These are phyloP conservation scores for Drosophila conformis DNA, from an alignment of 2,888 invertebrate genomes.

Conservation along the genomic window DNA sequence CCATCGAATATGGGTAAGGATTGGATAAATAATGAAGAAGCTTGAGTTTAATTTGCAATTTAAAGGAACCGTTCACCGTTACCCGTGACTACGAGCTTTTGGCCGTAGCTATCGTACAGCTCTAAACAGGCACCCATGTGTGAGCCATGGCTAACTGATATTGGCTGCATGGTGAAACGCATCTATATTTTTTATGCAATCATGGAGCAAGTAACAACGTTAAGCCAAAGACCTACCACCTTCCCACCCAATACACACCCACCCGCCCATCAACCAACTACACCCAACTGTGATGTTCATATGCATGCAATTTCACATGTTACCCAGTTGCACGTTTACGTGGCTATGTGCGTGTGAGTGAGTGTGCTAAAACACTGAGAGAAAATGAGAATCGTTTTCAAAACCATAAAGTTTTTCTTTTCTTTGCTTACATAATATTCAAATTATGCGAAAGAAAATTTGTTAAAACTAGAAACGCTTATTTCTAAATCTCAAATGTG, in stretches of 20 bases:
- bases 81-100: not conserved
- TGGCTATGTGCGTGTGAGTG: not conserved
- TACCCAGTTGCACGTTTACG: constrained; percentile 33
- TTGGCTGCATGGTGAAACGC: constrained; percentile 33
- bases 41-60: not conserved
- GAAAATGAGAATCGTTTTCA: not conserved
- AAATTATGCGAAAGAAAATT: not conserved
- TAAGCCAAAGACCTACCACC: constrained; percentile 1
- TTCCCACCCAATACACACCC: not conserved
- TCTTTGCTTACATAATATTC: not conserved
- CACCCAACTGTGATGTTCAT: constrained; percentile 38
- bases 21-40: not conserved
- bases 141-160: constrained; percentile 22
- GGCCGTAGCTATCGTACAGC: not conserved
- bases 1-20: not conserved
- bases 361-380: not conserved
- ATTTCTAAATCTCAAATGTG: not conserved
- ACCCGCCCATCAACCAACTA: not conserved
- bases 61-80: not conserved
- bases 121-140: not conserved
- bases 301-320: constrained; percentile 66
- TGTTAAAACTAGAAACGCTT: not conserved
- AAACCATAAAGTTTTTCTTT: not conserved
- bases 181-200: constrained; percentile 61
- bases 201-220: constrained; percentile 30